phyloP scores from a whole-genome alignment of 2,113 vertebrate genomes.

The Oreochromis niloticus region DNA sequence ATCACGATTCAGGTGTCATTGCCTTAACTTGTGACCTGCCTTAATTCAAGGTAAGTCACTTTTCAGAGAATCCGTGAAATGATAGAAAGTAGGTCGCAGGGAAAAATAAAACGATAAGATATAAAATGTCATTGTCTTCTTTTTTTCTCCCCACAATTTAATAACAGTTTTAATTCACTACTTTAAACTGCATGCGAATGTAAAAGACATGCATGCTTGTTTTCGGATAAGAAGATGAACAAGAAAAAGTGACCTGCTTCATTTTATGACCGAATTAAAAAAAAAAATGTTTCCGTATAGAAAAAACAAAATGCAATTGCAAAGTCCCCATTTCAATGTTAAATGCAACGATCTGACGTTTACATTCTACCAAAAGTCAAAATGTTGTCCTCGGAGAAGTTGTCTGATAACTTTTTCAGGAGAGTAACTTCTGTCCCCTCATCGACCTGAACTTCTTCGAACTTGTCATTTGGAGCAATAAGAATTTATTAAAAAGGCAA shows the following conservation, averaged over 20 bases:
- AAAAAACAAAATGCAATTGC: background rate
- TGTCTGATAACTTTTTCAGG: slow-evolving; percentile 35
- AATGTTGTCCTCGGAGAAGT: slow-evolving; percentile 11
- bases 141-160: background rate
- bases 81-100: background rate
- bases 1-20: background rate
- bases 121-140: background rate
- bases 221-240: background rate
- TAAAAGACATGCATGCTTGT: background rate
- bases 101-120: background rate
- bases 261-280: background rate
- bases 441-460: background rate
- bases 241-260: background rate
- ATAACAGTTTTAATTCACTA: background rate
- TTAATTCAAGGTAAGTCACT: slow-evolving; percentile 49
- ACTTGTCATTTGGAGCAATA: background rate
- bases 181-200: background rate
- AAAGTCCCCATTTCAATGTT: background rate
- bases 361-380: background rate
- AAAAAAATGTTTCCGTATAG: background rate
- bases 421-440: slow-evolving; percentile 4
- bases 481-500: background rate
- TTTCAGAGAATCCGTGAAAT: background rate
- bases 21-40: background rate
- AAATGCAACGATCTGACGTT: background rate